These are phyloP conservation scores for Girardinichthys multiradiatus DNA, from an alignment of 2,113 vertebrate species.

Conservation along the genomic window DNA sequence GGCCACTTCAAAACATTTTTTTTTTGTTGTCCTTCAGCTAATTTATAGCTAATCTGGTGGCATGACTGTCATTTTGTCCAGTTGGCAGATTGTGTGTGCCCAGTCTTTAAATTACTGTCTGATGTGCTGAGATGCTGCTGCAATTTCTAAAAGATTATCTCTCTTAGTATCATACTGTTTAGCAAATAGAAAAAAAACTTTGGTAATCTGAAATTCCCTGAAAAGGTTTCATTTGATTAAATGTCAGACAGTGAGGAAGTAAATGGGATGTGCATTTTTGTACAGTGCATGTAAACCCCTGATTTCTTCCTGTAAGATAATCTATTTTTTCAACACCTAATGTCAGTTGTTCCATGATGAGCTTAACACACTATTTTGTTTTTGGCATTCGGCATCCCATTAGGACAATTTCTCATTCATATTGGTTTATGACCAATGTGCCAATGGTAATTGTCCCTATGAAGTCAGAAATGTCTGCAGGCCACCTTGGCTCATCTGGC, in stretches of 20 bases:
- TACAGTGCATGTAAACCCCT: not conserved
- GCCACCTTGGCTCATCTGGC: slow-evolving; percentile 73
- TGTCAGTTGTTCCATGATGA: not conserved
- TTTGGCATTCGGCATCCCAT: not conserved
- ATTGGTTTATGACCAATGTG: not conserved
- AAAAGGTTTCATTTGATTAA: not conserved
- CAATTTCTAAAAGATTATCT: too few relatives aligned
- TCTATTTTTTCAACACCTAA: not conserved
- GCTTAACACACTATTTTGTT: not conserved
- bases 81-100: too few relatives aligned
- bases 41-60: too few relatives aligned
- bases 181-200: too few relatives aligned
- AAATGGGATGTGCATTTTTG: not conserved
- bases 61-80: too few relatives aligned
- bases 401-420: not conserved
- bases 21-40: too few relatives aligned
- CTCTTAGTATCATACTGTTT: too few relatives aligned
- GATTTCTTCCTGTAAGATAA: not conserved
- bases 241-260: not conserved
- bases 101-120: too few relatives aligned
- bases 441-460: slow-evolving; percentile 34
- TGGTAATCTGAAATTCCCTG: too few relatives aligned
- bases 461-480: slow-evolving; percentile 55
- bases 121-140: too few relatives aligned
- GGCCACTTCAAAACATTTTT: too few relatives aligned